Evolutionary conservation across 2,113 vertebrate genomes (phyloP).

Genomic region (Poicephalus meyeri): DNA sequence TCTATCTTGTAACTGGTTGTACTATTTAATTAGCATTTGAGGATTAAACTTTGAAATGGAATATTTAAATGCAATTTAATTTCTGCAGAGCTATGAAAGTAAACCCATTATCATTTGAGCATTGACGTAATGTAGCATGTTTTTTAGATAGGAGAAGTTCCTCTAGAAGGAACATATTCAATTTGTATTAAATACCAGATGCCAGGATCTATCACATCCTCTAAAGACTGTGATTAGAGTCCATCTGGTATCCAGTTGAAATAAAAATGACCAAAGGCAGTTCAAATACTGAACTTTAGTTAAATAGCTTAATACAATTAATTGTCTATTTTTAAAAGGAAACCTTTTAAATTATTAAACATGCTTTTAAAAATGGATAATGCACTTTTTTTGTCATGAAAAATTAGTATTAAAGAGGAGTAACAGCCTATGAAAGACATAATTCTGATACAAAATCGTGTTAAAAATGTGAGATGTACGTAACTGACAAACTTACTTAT

Average conservation of each 20-base stretch:
- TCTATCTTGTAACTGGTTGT: not conserved
- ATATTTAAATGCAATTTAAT: not conserved
- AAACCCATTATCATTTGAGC: not conserved
- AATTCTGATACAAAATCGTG: not conserved
- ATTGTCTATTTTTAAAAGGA: not conserved
- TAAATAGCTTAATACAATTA: not conserved
- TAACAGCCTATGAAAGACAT: not conserved
- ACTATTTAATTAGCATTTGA: conserved; percentile 9
- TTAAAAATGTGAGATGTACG: not conserved
- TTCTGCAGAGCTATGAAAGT: not conserved
- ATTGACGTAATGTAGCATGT: not conserved
- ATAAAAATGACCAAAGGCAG: not conserved
- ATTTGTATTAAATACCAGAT: not conserved
- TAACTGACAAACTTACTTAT: not conserved
- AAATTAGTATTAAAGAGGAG: not conserved
- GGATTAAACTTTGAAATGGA: not conserved
- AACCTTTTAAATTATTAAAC: not conserved
- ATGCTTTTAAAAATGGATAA: not conserved
- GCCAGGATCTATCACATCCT: not conserved
- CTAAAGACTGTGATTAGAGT: not conserved
- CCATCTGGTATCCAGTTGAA: not conserved
- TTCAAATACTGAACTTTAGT: not conserved
- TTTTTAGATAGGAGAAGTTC: not conserved
- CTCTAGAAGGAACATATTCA: not conserved
- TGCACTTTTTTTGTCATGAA: not conserved